Evolutionary conservation across 1,140 invertebrate genomes (phyloP), one percentile per base, ranked within the genome.

Genomic region (Pinna nobilis): DNA sequence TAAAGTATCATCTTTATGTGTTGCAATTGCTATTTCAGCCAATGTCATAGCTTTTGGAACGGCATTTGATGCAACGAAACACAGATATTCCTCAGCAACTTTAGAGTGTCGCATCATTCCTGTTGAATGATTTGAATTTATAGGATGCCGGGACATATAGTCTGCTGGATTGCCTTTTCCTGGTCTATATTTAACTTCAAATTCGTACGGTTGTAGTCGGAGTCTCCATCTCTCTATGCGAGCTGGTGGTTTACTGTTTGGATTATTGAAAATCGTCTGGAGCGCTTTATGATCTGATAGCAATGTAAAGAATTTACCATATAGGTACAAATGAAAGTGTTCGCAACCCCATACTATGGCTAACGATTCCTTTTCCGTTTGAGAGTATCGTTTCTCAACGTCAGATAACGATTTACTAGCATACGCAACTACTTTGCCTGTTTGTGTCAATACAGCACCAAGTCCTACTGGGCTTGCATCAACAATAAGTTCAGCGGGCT

Each of bases 91-190:
- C n/a, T 70, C 57, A 0, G 41, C 68, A n/a, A 68, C 20, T 37
- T 60, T 60, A 13, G 11, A 9, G 33, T 35, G 32, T 35, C 33
- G 18, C 77, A 65, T 35, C 77, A 47, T 15, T 74, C 77, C 70
- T 59, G 63, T n/a, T 71, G 39, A n/a, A 71, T 32, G 39, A 55
- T 44, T 25, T 25, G 77, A n/a, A n/a, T n/a, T n/a, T 44, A 44
- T 7, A 44, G 39, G 75, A 33, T 80, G 72, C 50, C 70, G 55
- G 25, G 70, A 72, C 37, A 80, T 73, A 28, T 76, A 80, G 39
- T 79, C 77, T 37, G 71, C 74, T 28, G 74, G 74, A 67, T 79
- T 81, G n/a, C 70, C 64, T 60, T 59, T 67, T 28, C 76, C 70
- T 41, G 69, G 79, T 13, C 55, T 44, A 53, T 76, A 81, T 44